A percentile compares a stretch with the other conserved stretches of the same genome.
These are phyloP conservation scores for Narcine bancroftii DNA, from an alignment of 2,113 vertebrate species.

Conservation along the genomic window DNA sequence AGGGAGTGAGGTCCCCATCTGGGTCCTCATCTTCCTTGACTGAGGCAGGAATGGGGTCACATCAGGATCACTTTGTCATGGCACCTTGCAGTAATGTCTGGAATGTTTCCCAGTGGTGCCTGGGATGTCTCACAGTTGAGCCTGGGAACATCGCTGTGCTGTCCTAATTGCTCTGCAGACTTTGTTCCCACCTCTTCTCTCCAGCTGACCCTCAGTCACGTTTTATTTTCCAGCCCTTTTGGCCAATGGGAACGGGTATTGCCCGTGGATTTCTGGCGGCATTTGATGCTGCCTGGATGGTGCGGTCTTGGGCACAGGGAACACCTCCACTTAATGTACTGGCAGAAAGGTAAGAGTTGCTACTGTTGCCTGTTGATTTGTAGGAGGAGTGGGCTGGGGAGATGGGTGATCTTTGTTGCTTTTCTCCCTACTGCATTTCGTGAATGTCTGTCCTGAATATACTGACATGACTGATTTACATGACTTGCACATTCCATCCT, in stretches of 20 bases:
- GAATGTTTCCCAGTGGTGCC: too few relatives aligned
- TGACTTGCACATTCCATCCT: not conserved
- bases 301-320: slow-evolving; percentile 86
- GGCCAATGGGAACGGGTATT: slow-evolving; percentile 98
- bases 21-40: too few relatives aligned
- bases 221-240: slow-evolving; percentile 72
- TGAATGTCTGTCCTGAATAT: not conserved
- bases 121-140: too few relatives aligned
- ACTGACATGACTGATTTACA: not conserved
- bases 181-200: not conserved
- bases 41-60: too few relatives aligned
- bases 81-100: too few relatives aligned
- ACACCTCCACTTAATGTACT: slow-evolving; percentile 79
- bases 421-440: not conserved
- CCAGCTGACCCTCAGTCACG: not conserved
- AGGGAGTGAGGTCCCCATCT: too few relatives aligned
- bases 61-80: too few relatives aligned
- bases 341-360: slow-evolving; percentile 80
- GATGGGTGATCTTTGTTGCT: not conserved
- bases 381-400: not conserved
- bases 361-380: not conserved
- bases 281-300: slow-evolving; percentile 97
- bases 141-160: not conserved
- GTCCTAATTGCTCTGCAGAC: not conserved
- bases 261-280: slow-evolving; percentile 93